These are phyloP conservation scores for Ophion ventricosus DNA, from an alignment of 2,888 invertebrate species.

Conservation along the genomic window DNA sequence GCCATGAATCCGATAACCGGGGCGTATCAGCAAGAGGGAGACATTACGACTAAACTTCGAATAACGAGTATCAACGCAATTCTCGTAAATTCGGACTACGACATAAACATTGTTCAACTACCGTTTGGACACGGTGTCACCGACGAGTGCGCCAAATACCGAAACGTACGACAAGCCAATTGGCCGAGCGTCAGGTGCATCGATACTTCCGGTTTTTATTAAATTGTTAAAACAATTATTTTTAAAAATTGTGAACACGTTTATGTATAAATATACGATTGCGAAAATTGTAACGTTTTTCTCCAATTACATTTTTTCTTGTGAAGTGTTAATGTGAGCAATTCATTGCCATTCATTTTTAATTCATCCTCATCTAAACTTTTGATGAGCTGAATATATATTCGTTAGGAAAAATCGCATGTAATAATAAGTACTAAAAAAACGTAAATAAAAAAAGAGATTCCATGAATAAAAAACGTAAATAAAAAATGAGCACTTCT, in stretches of 20 bases:
- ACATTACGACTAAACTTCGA: constrained; percentile 79
- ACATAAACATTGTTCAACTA: constrained; percentile 78
- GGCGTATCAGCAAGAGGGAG: constrained; percentile 85
- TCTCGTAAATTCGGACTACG: constrained; percentile 78
- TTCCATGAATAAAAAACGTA: neutral
- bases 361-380: too few species aligned
- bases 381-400: too few species aligned
- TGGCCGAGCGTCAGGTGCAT: constrained; percentile 76
- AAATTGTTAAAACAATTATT: neutral
- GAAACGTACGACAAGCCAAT: constrained; percentile 75
- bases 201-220: constrained; percentile 35
- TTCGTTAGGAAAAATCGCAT: too few species aligned
- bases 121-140: constrained; percentile 72
- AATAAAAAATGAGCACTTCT: neutral
- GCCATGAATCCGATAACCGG: constrained; percentile 88
- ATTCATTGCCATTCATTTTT: too few species aligned
- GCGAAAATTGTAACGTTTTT: neutral
- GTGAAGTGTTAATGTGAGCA: too few species aligned
- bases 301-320: neutral
- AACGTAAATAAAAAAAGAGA: neutral
- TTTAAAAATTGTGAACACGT: neutral
- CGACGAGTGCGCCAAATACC: constrained; percentile 77
- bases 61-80: constrained; percentile 75
- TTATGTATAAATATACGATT: neutral
- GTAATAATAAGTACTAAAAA: neutral